Percentiles rank a stretch among this genome's conserved stretches.
These are phyloP conservation scores for Bryconaethiops microstoma DNA, from an alignment of 2,797 vertebrate species.

Conservation along the genomic window DNA sequence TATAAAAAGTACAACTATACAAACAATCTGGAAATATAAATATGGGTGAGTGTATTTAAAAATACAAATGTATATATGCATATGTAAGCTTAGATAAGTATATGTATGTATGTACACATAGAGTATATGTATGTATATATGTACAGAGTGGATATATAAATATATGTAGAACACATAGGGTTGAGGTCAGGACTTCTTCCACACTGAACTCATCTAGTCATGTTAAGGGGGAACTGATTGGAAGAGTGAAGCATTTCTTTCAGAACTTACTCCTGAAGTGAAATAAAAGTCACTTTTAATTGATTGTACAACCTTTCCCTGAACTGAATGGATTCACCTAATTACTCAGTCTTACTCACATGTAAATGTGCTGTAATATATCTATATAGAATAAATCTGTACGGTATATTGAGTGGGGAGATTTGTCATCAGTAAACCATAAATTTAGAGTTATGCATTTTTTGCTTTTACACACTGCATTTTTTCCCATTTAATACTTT, in stretches of 20 bases:
- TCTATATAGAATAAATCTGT: constrained; percentile 13
- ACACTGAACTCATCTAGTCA: too few species aligned
- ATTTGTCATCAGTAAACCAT: constrained; percentile 51
- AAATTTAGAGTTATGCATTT: constrained; percentile 39
- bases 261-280: background rate
- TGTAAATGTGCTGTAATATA: constrained; percentile 28
- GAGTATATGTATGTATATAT: too few species aligned
- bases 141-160: too few species aligned
- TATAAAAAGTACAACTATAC: too few species aligned
- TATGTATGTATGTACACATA: too few species aligned
- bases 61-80: too few species aligned
- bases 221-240: too few species aligned
- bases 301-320: background rate
- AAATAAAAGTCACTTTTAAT: background rate
- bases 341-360: constrained; percentile 9
- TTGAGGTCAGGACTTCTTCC: too few species aligned
- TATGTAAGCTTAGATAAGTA: too few species aligned
- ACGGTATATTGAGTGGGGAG: constrained; percentile 35
- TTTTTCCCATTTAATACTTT: constrained; percentile 37
- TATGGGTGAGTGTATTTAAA: too few species aligned
- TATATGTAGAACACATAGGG: too few species aligned
- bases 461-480: constrained; percentile 30
- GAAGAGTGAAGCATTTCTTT: background rate
- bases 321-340: background rate
- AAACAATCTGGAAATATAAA: too few species aligned